phyloP scores from a whole-genome alignment of 2,113 vertebrate genomes.

The Dermatemys mawii region DNA sequence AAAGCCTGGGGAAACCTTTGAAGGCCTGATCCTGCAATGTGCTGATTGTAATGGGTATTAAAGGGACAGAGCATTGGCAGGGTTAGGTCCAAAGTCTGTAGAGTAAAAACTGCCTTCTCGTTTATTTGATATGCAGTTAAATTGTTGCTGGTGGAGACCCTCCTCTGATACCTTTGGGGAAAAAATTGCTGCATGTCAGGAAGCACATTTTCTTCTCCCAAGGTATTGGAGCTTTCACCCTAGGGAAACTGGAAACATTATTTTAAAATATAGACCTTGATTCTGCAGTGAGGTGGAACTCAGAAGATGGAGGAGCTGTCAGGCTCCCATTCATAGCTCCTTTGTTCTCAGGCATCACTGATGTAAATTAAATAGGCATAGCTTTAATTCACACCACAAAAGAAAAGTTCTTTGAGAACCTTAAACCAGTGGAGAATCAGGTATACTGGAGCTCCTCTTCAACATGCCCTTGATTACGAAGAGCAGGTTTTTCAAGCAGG shows the following conservation, averaged over 20 bases:
- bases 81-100: not conserved
- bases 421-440: not conserved
- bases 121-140: not conserved
- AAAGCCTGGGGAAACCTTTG: not conserved
- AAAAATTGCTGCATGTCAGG: not conserved
- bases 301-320: not conserved
- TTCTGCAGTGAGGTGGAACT: not conserved
- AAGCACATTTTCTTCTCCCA: not conserved
- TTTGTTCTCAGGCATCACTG: not conserved
- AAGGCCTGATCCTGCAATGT: not conserved
- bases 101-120: not conserved
- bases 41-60: slow-evolving; percentile 4
- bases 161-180: not conserved
- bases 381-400: not conserved
- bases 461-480: not conserved
- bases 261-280: not conserved
- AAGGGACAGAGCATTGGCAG: not conserved
- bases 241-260: not conserved
- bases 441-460: not conserved
- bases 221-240: not conserved
- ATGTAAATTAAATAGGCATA: not conserved
- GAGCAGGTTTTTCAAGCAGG: not conserved
- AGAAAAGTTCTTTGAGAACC: not conserved
- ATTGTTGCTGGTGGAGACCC: not conserved
- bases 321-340: not conserved